Evolutionary conservation across 2,797 vertebrate species (phyloP).

Genomic region (Thripadectes ignobilis): DNA sequence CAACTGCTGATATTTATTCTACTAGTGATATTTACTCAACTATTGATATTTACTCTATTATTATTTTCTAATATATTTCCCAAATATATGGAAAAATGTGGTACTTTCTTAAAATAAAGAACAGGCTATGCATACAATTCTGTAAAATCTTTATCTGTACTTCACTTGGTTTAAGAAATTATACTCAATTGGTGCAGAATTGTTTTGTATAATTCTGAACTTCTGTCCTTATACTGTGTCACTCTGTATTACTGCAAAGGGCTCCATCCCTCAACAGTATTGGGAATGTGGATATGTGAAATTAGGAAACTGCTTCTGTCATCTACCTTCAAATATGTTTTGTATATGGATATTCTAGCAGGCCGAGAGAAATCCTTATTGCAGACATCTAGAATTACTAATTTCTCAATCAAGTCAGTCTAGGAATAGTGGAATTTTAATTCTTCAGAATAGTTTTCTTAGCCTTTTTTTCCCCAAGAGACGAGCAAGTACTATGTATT

Average conservation of each 20-base stretch:
- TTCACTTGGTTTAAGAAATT: not conserved
- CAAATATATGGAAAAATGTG: not conserved
- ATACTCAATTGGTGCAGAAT: not conserved
- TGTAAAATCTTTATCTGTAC: not conserved
- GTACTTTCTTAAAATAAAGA: not conserved
- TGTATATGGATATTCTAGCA: not conserved
- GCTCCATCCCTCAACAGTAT: not conserved
- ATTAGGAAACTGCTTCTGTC: not conserved
- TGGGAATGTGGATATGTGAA: not conserved
- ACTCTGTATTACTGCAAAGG: not conserved
- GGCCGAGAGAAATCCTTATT: not conserved
- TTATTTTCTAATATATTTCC: not conserved
- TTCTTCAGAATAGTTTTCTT: not conserved
- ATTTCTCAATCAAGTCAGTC: not conserved
- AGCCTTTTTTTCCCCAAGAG: not conserved
- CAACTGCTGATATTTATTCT: not conserved
- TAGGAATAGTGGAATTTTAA: not conserved
- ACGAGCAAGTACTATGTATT: not conserved
- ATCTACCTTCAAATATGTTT: not conserved
- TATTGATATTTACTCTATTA: not conserved
- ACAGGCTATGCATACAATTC: not conserved
- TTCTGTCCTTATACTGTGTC: not conserved
- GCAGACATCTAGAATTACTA: not conserved
- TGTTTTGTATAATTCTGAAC: not conserved
- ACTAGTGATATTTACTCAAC: not conserved